These are phyloP conservation scores for Stenchaetothrips biformis DNA, from an alignment of 2,888 invertebrate species.

Conservation along the genomic window DNA sequence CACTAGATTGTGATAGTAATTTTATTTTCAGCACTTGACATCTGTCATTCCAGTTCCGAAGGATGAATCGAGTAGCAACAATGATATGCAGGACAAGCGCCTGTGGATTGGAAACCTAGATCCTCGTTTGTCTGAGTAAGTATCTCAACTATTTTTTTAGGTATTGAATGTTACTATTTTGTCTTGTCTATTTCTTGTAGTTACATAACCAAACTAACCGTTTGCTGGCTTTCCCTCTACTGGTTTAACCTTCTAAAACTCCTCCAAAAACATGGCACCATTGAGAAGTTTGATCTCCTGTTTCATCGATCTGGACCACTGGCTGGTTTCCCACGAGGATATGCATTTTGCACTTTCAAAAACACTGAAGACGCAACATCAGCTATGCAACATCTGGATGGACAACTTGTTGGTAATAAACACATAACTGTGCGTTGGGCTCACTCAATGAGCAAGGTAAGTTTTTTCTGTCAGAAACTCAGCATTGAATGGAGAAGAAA, in stretches of 20 bases:
- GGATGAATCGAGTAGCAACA: slow-evolving; percentile 39
- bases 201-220: too few relatives aligned
- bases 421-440: slow-evolving; percentile 76
- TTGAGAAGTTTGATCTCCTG: slow-evolving; percentile 93
- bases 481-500: background rate
- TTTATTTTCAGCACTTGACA: background rate
- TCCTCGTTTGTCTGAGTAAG: slow-evolving; percentile 90
- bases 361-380: slow-evolving; percentile 60
- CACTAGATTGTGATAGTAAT: too few relatives aligned
- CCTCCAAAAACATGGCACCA: slow-evolving; percentile 87
- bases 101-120: slow-evolving; percentile 93
- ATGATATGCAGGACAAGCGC: slow-evolving; percentile 60
- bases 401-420: slow-evolving; percentile 67
- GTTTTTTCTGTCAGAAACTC: slow-evolving; percentile 21
- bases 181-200: slow-evolving; percentile 28
- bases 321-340: slow-evolving; percentile 84
- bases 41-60: background rate
- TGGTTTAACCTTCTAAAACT: slow-evolving; percentile 94
- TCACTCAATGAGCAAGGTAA: slow-evolving; percentile 63
- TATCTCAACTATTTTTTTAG: slow-evolving; percentile 42
- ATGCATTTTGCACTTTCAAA: slow-evolving; percentile 86
- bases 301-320: slow-evolving; percentile 88
- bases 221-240: slow-evolving; percentile 47
- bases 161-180: background rate
- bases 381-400: slow-evolving; percentile 70